Evolutionary conservation across 2,888 invertebrate genomes (phyloP).

Genomic region (Stegana nigrithorax): DNA sequence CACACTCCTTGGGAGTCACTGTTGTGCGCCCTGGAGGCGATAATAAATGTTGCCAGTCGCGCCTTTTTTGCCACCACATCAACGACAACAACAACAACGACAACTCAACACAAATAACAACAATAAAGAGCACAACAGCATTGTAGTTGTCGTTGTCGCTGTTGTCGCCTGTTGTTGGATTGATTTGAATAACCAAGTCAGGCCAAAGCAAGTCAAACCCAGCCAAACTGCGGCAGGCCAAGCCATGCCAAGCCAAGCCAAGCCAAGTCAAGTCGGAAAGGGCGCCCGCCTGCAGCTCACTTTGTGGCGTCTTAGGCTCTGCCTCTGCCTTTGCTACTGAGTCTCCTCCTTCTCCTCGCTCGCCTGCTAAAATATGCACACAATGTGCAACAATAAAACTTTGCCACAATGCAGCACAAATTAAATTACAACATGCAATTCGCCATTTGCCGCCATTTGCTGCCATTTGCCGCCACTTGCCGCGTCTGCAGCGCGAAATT

Average conservation of each 20-base stretch:
- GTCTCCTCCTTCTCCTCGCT: too few species aligned
- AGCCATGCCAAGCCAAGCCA: too few species aligned
- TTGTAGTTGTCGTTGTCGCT: neutral
- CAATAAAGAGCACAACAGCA: too few species aligned
- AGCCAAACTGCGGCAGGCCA: neutral
- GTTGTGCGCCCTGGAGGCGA: neutral
- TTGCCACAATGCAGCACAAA: slow-evolving; percentile 20
- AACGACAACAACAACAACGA: neutral
- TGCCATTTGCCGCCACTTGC: neutral
- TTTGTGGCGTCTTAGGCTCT: neutral
- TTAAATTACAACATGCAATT: slow-evolving; percentile 6
- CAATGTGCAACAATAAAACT: slow-evolving; percentile 17
- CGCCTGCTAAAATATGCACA: slow-evolving; percentile 16
- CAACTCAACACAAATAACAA: too few species aligned
- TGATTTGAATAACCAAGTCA: slow-evolving; percentile 20
- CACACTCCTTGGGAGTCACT: neutral
- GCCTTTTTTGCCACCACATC: slow-evolving; percentile 10
- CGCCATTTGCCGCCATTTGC: neutral
- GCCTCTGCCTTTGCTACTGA: too few species aligned
- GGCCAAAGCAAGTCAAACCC: too few species aligned
- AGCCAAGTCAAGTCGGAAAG: too few species aligned
- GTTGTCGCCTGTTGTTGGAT: slow-evolving; percentile 3
- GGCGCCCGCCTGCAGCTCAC: neutral
- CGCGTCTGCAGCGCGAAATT: too few species aligned
- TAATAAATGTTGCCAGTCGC: slow-evolving; percentile 17